phyloP scores from a whole-genome alignment of 1,140 invertebrate species.

The Lethrus apterus region DNA sequence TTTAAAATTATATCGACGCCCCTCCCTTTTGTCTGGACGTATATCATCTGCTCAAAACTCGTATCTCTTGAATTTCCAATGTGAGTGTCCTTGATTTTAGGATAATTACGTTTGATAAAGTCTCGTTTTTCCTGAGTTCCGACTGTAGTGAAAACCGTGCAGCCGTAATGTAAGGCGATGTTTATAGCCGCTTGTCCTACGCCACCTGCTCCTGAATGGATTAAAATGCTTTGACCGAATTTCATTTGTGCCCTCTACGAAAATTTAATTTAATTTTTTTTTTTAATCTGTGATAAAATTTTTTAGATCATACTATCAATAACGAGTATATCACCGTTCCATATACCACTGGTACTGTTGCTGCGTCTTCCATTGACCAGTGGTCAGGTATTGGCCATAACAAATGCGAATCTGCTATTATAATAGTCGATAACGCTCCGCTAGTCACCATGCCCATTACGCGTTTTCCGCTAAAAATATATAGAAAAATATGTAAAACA shows the following conservation, averaged over 20 bases:
- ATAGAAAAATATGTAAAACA: not conserved
- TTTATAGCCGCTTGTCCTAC: constrained; percentile 83
- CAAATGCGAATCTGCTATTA: not conserved
- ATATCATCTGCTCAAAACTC: constrained; percentile 52
- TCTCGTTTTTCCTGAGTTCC: constrained; percentile 66
- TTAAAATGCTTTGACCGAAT: constrained; percentile 60
- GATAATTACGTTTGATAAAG: constrained; percentile 58
- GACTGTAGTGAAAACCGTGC: constrained; percentile 68
- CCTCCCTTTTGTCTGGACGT: constrained; percentile 48
- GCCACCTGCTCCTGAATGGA: constrained; percentile 84
- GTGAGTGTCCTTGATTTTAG: constrained; percentile 47
- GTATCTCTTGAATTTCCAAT: constrained; percentile 56
- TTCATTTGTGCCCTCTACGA: constrained; percentile 31
- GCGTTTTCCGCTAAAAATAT: not conserved
- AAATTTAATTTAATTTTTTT: constrained; percentile 58
- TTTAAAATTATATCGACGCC: constrained; percentile 62
- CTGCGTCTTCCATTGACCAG: constrained; percentile 68
- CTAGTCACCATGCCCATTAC: constrained; percentile 33
- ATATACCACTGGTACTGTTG: constrained; percentile 66
- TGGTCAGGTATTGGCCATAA: constrained; percentile 48
- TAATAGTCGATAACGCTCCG: constrained; percentile 36
- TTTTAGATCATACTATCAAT: constrained; percentile 30
- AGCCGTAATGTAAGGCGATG: constrained; percentile 62
- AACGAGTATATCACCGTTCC: constrained; percentile 74
- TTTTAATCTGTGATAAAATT: constrained; percentile 29